These are phyloP conservation scores for Malachius bipustulatus DNA, from an alignment of 2,888 invertebrate genomes.

Conservation along the genomic window DNA sequence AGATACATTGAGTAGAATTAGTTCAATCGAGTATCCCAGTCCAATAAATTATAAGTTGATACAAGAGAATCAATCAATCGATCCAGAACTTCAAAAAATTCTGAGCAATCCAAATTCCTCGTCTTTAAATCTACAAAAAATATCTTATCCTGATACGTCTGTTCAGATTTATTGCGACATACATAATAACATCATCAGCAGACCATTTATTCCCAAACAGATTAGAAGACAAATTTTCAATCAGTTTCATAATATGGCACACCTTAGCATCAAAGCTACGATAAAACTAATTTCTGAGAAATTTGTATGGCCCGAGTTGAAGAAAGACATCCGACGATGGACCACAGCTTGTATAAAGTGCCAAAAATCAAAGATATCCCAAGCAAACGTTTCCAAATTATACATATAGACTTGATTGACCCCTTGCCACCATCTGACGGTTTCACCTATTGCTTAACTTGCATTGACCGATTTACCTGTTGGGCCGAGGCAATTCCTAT, in stretches of 20 bases:
- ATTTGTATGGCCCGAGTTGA: slow-evolving; percentile 9
- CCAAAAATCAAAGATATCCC: slow-evolving; percentile 11
- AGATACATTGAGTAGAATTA: slow-evolving; percentile 4
- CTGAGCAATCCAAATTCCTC: no score
- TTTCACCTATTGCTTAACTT: no score
- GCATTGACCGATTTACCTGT: slow-evolving; percentile 7
- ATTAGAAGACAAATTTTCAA: not conserved
- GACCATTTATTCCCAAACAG: slow-evolving; percentile 4
- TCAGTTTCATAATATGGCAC: slow-evolving; percentile 7
- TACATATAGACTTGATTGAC: slow-evolving; percentile 6
- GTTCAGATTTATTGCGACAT: slow-evolving; percentile 1
- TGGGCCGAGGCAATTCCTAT: slow-evolving; percentile 11
- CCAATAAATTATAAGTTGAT: slow-evolving; percentile 6
- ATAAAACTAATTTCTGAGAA: no score
- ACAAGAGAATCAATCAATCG: slow-evolving; percentile 3
- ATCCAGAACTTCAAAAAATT: slow-evolving; percentile 8
- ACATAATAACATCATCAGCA: no score
- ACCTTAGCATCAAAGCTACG: no score
- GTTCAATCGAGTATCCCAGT: not conserved
- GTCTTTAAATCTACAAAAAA: no score
- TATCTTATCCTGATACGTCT: not conserved
- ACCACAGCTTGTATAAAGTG: slow-evolving; percentile 7
- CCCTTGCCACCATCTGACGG: slow-evolving; percentile 9
- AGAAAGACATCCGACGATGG: slow-evolving; percentile 7
- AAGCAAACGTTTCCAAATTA: slow-evolving; percentile 6